A percentile compares a stretch with the other conserved stretches of the same genome.
Evolutionary conservation across 1,140 invertebrate genomes (phyloP).

Genomic region (Drosophila littoralis): DNA sequence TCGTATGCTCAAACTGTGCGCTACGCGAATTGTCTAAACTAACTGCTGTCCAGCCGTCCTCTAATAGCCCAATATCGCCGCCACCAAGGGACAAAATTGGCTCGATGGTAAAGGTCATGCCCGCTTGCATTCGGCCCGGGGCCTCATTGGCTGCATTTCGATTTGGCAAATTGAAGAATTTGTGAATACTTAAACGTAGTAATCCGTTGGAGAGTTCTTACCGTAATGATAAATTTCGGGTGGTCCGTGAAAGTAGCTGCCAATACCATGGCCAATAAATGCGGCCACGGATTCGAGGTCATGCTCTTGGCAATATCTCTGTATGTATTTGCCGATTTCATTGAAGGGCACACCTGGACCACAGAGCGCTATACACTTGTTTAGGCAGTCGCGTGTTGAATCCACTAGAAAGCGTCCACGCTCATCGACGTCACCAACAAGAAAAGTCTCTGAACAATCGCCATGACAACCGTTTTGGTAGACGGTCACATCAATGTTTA

Average conservation of each 20-base stretch:
- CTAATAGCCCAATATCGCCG: constrained; percentile 88
- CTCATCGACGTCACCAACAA: constrained; percentile 92
- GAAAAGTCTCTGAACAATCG: constrained; percentile 95
- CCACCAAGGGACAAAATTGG: constrained; percentile 93
- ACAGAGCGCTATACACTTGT: constrained; percentile 91
- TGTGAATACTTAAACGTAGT: constrained; percentile 41
- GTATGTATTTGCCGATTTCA: constrained; percentile 90
- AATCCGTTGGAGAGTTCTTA: constrained; percentile 73
- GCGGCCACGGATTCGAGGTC: constrained; percentile 90
- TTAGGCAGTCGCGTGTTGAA: constrained; percentile 89
- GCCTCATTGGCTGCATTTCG: constrained; percentile 87
- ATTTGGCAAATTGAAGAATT: too few species aligned
- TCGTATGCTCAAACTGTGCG: constrained; percentile 96
- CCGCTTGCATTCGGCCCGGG: constrained; percentile 91
- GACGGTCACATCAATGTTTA: constrained; percentile 97
- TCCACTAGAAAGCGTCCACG: constrained; percentile 89
- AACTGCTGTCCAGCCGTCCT: constrained; percentile 95
- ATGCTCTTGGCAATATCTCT: constrained; percentile 87
- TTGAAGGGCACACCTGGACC: constrained; percentile 90
- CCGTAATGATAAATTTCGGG: constrained; percentile 94
- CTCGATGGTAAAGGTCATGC: constrained; percentile 98
- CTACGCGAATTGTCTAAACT: constrained; percentile 91
- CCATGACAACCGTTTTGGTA: constrained; percentile 93
- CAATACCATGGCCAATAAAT: constrained; percentile 97
- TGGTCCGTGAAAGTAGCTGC: constrained; percentile 95